Percentiles rank a stretch among this genome's conserved stretches.
Conservation (phyloP, 2,113 vertebrate species). For the Benitochromis conjunctus region DNA sequence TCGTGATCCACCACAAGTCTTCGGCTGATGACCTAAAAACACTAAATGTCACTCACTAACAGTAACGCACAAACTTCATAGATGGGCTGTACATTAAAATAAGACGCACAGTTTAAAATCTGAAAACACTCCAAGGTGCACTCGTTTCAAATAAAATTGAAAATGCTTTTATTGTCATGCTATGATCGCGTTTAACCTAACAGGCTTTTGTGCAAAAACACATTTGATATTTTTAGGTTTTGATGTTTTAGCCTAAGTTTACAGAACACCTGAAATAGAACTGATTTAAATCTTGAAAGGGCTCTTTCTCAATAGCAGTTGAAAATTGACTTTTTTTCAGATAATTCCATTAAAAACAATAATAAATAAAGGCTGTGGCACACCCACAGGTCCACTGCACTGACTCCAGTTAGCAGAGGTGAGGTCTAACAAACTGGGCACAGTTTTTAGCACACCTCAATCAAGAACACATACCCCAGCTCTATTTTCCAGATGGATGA, state of each 20-base stretch:
- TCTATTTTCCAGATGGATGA: neutral
- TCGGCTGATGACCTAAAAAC: neutral
- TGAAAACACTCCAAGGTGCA: no score
- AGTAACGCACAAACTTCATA: neutral
- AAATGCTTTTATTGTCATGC: no score
- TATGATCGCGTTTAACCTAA: neutral
- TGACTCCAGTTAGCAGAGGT: neutral
- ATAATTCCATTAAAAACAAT: neutral
- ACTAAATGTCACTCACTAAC: neutral
- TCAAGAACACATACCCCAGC: fast-evolving
- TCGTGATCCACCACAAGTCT: no score
- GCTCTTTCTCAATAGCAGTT: neutral
- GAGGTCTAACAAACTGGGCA: neutral
- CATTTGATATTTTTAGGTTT: neutral
- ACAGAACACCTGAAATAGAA: neutral
- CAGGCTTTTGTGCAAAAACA: neutral
- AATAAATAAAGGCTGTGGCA: fast-evolving
- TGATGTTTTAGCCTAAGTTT: neutral
- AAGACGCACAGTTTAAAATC: no score
- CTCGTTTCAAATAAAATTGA: no score
- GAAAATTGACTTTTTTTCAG: fast-evolving
- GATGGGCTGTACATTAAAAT: neutral
- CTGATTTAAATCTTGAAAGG: neutral
- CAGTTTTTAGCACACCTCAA: neutral
- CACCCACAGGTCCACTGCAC: neutral